Base-by-base conservation (phyloP, 2,888 invertebrate species). In the Acanthacorydalis orientalis region DNA sequence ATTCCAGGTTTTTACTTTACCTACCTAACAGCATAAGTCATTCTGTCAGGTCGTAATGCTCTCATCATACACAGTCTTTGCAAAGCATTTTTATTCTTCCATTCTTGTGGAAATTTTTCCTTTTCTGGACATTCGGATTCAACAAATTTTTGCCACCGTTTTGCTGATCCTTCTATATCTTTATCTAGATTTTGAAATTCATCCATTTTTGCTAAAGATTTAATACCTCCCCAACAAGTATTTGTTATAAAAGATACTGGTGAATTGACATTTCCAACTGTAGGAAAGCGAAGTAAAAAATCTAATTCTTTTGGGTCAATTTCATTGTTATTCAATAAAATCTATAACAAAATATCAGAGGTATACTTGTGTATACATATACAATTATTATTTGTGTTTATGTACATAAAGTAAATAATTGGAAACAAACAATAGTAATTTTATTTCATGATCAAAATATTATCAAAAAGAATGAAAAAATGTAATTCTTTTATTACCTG, bases 31-130 rank as follows among this genome's bases (percentile, higher is more conserved):
- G 92, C 93, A 58, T 95, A 92, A 0, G 90, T 88, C 91, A 96
- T 93, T 54, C 95, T 75, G 66, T 96, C 95, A 0, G 92, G 85
- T 42, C 95, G 70, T 46, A 95, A 69, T 15, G 90, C 88, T 49
- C 95, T 72, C 83, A 95, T 84, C 63, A 96, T 93, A 59, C 93
- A 93, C 6, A 95, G 69, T 52, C 83, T 76, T 61, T 95, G 91
- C 42, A 95, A 65, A 0, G 86, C 70, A 0, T 79, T 72, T 63
- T 91, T 93, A 58, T 83, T 84, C 63, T 93, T 95, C 95, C 95
- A 96, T 59, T 95, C 95, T 50, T 91, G 91, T 0, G 95, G 95
- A 54, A 93, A 75, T 62, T 89, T 91, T 63, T 95, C 93, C 57
- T 83, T 81, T 64, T 96, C 95, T 0, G 95, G 93, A 51, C 81